phyloP scores from a whole-genome alignment of 2,888 invertebrate genomes.

The Hirtodrosophila alboralis region DNA sequence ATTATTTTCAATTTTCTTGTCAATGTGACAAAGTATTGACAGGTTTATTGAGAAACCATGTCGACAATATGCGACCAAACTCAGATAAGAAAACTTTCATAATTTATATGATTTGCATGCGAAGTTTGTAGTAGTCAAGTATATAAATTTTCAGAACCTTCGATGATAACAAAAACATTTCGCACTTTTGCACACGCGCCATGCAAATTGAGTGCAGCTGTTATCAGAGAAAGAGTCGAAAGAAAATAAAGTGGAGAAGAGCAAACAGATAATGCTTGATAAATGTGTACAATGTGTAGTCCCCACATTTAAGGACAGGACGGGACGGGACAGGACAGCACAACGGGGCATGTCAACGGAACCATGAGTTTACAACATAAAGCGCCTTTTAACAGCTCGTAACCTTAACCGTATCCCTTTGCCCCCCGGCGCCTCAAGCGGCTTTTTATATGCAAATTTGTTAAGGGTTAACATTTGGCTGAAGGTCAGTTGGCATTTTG shows the following conservation, averaged over 20 bases:
- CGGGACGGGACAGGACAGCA: constrained; percentile 9
- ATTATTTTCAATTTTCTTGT: constrained; percentile 57
- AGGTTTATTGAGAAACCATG: constrained; percentile 57
- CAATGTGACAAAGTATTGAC: constrained; percentile 58
- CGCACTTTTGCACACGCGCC: constrained; percentile 40
- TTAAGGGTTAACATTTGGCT: constrained; percentile 73
- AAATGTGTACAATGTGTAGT: constrained; percentile 63
- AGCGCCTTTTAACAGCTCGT: constrained; percentile 69
- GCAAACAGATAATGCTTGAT: constrained; percentile 73
- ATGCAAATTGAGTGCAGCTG: constrained; percentile 76
- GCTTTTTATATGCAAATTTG: constrained; percentile 76
- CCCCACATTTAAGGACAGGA: constrained; percentile 31
- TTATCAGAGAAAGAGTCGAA: constrained; percentile 51
- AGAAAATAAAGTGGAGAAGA: constrained; percentile 43
- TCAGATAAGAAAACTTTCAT: constrained; percentile 71
- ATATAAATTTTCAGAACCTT: constrained; percentile 55
- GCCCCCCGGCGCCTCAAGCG: constrained; percentile 17
- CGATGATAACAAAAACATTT: constrained; percentile 32
- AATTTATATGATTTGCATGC: constrained; percentile 67
- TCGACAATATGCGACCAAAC: constrained; percentile 59
- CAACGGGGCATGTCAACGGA: constrained; percentile 22
- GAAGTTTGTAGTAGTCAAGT: constrained; percentile 43
- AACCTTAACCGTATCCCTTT: constrained; percentile 27
- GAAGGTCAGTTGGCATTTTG: constrained; percentile 72
- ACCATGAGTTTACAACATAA: constrained; percentile 66